These are phyloP conservation scores for Phocides pigmalion DNA, from an alignment of 1,140 invertebrate species.

Conservation along the genomic window DNA sequence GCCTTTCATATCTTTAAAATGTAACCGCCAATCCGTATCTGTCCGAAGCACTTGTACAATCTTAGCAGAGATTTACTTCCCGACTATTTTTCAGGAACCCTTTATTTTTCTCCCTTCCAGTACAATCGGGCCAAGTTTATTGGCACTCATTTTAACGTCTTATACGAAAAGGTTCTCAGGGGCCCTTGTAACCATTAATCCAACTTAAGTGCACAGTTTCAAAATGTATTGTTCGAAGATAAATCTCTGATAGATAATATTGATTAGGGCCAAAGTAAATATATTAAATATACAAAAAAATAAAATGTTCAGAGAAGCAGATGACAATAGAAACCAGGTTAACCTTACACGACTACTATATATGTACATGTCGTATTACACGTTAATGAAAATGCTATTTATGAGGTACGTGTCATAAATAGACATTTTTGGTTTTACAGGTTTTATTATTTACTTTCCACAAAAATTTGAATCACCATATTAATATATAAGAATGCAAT, in stretches of 20 bases:
- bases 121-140: constrained; percentile 39
- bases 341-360: no score
- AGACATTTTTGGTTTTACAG: no score
- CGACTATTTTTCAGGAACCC: constrained; percentile 24
- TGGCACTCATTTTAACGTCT: constrained; percentile 37
- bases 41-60: constrained; percentile 5
- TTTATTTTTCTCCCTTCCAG: constrained; percentile 31
- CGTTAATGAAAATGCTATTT: no score
- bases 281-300: no score
- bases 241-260: constrained; percentile 12
- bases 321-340: no score
- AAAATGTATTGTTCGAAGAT: constrained; percentile 12
- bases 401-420: no score
- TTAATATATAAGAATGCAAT: no score
- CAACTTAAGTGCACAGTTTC: constrained; percentile 25
- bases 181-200: constrained; percentile 24
- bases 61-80: constrained; percentile 11
- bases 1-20: constrained; percentile 6
- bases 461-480: no score
- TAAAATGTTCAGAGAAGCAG: no score
- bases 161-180: constrained; percentile 34
- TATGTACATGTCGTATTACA: no score
- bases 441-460: no score
- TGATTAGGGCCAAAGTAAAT: background rate
- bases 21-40: background rate